These are phyloP conservation scores for Suricata suricatta DNA, from an alignment of 2,113 vertebrate species.

Conservation along the genomic window DNA sequence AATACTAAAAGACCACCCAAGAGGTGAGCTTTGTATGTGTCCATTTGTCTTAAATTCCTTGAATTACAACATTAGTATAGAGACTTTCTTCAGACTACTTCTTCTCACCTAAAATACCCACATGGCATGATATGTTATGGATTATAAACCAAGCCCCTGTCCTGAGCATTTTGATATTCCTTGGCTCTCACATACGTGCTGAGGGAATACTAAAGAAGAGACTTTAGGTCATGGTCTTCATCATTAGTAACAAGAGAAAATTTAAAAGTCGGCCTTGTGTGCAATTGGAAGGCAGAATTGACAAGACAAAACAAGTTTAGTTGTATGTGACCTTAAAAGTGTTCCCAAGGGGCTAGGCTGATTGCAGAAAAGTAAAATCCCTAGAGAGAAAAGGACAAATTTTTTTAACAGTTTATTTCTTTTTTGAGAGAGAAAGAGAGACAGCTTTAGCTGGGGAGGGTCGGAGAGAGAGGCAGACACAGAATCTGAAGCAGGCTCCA, in stretches of 20 bases:
- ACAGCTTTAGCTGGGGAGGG: too few species aligned
- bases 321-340: background rate
- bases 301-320: background rate
- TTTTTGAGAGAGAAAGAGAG: too few species aligned
- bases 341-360: background rate
- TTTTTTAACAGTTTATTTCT: background rate
- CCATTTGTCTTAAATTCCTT: constrained; percentile 27
- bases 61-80: constrained; percentile 16
- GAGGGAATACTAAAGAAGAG: background rate
- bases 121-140: background rate
- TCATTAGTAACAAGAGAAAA: background rate
- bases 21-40: constrained; percentile 19
- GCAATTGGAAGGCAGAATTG: background rate
- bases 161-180: constrained; percentile 26
- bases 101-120: background rate
- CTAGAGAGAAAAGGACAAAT: background rate
- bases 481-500: too few species aligned
- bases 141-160: background rate
- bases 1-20: constrained; percentile 10
- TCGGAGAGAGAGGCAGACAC: too few species aligned
- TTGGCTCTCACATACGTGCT: background rate
- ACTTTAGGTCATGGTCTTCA: background rate
- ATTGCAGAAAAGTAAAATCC: background rate
- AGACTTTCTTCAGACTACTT: background rate
- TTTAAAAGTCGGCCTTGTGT: background rate